Conservation (phyloP, 2,113 vertebrate genomes). For the Patagioenas fasciata region DNA sequence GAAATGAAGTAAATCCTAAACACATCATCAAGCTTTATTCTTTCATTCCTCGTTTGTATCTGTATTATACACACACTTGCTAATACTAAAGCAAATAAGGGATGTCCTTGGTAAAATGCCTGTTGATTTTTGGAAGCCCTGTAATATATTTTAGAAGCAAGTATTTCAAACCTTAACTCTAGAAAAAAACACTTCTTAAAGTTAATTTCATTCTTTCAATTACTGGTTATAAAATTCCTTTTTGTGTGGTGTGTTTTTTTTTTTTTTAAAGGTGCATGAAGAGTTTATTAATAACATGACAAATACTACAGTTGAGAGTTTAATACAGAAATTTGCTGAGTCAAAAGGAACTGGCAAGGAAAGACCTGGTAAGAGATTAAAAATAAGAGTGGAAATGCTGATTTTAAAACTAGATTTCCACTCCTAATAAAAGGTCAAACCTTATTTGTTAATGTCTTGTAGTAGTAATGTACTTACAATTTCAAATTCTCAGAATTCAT, state of each 20-base stretch:
- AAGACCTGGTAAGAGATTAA: conserved; percentile 86
- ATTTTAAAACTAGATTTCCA: neutral
- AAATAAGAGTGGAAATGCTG: neutral
- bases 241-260: neutral
- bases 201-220: neutral
- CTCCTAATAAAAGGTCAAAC: neutral
- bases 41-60: neutral
- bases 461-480: neutral
- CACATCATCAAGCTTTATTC: neutral
- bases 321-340: conserved; percentile 93
- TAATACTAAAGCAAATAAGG: neutral
- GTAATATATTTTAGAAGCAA: neutral
- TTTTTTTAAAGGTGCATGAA: conserved; percentile 83
- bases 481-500: neutral
- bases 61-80: neutral
- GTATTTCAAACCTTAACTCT: neutral
- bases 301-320: conserved; percentile 91
- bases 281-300: conserved; percentile 95
- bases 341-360: conserved; percentile 96
- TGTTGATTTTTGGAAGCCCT: neutral
- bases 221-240: neutral
- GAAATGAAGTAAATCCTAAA: neutral
- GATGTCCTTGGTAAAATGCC: neutral
- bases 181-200: neutral
- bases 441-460: neutral